Conservation (phyloP, 2,888 invertebrate species). For the Cheilosia variabilis region DNA sequence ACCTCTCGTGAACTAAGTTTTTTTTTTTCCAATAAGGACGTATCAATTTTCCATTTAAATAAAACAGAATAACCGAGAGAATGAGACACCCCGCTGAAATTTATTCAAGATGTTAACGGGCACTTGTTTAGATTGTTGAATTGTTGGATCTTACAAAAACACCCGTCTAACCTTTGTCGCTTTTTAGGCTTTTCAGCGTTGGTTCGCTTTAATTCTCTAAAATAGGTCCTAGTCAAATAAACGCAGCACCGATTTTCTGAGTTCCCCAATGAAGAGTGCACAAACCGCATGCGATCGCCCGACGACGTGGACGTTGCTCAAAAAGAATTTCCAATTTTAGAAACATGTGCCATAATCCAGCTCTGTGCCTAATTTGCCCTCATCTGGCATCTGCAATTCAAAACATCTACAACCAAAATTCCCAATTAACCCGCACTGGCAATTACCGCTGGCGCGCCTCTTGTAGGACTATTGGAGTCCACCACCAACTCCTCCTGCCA, state of each 20-base stretch:
- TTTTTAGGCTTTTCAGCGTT: too few relatives aligned
- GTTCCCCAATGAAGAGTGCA: too few relatives aligned
- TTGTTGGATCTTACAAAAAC: too few relatives aligned
- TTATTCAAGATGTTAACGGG: too few relatives aligned
- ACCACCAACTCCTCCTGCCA: background rate
- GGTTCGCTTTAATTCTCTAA: background rate
- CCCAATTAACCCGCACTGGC: slow-evolving; percentile 73
- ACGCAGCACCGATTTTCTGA: background rate
- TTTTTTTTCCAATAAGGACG: too few relatives aligned
- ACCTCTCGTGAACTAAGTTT: too few relatives aligned
- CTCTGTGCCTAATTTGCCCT: slow-evolving; percentile 54
- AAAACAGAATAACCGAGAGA: too few relatives aligned
- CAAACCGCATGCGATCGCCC: background rate
- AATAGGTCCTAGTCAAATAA: slow-evolving; percentile 1
- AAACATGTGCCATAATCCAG: slow-evolving; percentile 40
- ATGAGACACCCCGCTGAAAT: too few relatives aligned
- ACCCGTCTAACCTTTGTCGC: too few relatives aligned
- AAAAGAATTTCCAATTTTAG: slow-evolving; percentile 68
- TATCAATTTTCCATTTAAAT: too few relatives aligned
- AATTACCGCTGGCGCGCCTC: slow-evolving; percentile 69
- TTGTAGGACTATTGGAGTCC: slow-evolving; percentile 35
- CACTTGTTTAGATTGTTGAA: too few relatives aligned
- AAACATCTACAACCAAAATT: slow-evolving; percentile 68
- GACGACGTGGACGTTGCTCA: background rate
- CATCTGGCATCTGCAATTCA: slow-evolving; percentile 70